phyloP scores from a whole-genome alignment of 1,140 invertebrate genomes.

The Portunus trituberculatus region DNA sequence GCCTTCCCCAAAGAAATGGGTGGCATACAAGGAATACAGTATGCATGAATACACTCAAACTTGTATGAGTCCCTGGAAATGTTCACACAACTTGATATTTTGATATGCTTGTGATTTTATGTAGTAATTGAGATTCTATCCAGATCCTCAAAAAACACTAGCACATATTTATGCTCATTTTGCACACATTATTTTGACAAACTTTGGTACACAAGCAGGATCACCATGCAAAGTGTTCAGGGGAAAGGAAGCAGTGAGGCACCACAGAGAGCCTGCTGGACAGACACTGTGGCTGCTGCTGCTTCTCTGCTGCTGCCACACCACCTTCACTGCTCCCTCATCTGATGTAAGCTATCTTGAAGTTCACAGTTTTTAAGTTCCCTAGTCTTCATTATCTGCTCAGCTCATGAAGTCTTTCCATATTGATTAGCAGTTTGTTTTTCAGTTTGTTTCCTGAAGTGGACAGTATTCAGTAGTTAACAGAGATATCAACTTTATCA shows the following conservation, averaged over 20 bases:
- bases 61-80: too few relatives aligned
- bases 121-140: too few relatives aligned
- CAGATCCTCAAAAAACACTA: too few relatives aligned
- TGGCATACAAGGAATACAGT: too few relatives aligned
- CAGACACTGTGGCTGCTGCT: neutral
- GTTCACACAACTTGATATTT: too few relatives aligned
- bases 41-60: too few relatives aligned
- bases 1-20: too few relatives aligned
- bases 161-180: too few relatives aligned
- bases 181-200: too few relatives aligned
- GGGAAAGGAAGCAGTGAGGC: neutral
- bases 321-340: neutral
- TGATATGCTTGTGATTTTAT: too few relatives aligned
- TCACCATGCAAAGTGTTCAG: neutral
- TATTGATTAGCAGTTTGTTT: neutral
- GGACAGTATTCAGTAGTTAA: neutral
- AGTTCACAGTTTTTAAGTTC: neutral
- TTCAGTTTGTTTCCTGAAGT: neutral
- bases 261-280: neutral
- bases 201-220: neutral
- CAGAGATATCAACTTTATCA: neutral
- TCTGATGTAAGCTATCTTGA: neutral
- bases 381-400: neutral
- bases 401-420: neutral
- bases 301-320: neutral